Evolutionary conservation across 2,797 vertebrate species (phyloP).

Genomic region (Crypturellus tataupa): DNA sequence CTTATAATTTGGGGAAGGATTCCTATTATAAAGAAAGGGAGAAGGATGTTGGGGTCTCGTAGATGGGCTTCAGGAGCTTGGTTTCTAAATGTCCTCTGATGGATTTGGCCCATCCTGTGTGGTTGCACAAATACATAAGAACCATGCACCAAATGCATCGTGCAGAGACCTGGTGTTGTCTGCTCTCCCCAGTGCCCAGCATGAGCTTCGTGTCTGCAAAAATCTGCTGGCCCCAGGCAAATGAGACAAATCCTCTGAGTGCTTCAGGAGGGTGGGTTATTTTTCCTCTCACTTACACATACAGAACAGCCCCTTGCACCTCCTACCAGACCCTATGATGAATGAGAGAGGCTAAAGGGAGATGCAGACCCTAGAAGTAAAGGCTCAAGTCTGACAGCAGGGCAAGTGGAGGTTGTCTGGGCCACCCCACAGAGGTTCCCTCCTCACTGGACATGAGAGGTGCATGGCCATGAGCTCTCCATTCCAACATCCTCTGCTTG

Average conservation of each 20-base stretch:
- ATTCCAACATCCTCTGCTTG: accelerated
- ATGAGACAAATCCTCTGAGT: conserved; percentile 28
- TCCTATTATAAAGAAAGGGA: accelerated
- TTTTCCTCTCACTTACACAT: not conserved
- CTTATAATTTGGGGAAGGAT: not conserved
- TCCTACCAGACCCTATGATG: accelerated
- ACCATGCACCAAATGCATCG: not conserved
- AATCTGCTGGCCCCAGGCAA: not conserved
- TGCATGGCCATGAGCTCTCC: not conserved
- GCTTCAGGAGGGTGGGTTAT: conserved; percentile 38
- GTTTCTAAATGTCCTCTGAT: not conserved
- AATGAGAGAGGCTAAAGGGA: not conserved
- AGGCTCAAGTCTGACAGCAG: not conserved
- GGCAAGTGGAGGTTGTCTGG: accelerated
- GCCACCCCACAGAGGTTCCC: accelerated
- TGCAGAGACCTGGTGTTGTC: not conserved
- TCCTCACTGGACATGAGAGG: not conserved
- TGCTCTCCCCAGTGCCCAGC: not conserved
- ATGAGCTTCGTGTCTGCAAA: not conserved
- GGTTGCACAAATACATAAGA: not conserved
- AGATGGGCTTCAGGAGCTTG: not conserved
- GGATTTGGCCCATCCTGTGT: not conserved
- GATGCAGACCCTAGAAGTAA: not conserved
- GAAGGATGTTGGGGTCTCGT: not conserved
- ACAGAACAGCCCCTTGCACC: not conserved